Base-by-base conservation (phyloP, 1,140 invertebrate genomes). In the Ceratina calcarata region DNA sequence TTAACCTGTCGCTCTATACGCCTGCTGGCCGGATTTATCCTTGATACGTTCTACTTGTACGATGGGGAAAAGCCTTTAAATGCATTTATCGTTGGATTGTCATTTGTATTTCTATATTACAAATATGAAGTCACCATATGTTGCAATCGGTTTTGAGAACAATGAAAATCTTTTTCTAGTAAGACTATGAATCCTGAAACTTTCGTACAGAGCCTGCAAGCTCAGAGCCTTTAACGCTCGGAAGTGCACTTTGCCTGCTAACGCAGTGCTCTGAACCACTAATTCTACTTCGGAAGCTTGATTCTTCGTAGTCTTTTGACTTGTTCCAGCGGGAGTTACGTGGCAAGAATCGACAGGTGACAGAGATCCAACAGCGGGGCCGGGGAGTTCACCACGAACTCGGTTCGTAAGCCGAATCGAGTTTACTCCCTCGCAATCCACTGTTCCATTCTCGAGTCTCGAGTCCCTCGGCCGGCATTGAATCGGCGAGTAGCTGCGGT, bases 381-480 rank as follows among this genome's bases (percentile, higher is more conserved):
- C 24, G 20, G 49, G 22, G 51, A 68, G 66, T 68, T 68, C 51
- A 22, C 49, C 49, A 8, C 27, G n/a, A 60, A 20, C 13, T 60
- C 68, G 58, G 27, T 16, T 20, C 68, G 53, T 37, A 70, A 70
- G 68, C 32, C 27, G 68, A 70, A 60, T 70, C 68, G 68, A 70
- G 53, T 70, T 57, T 57, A 45, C 24, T 45, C 37, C 37, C 37
- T 6, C 37, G 37, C 37, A 45, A 45, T 45, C 37, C 10, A 45
- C 16, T 27, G 18, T 32, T 70, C 53, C 58, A 45, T 58, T 45
- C 37, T 70, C 68, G 66, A 53, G 66, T 53, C 51, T n/a, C 53
- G 53, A 51, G 24, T 24, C 20, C 27, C 27, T 2, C 27, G 27
- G 27, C 27, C 27, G 27, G 27, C 66, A 7, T 53, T 13, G 49